Evolutionary conservation across 2,888 invertebrate species (phyloP), one percentile per base, ranked within the genome.

Genomic region (Dascillus cervinus): DNA sequence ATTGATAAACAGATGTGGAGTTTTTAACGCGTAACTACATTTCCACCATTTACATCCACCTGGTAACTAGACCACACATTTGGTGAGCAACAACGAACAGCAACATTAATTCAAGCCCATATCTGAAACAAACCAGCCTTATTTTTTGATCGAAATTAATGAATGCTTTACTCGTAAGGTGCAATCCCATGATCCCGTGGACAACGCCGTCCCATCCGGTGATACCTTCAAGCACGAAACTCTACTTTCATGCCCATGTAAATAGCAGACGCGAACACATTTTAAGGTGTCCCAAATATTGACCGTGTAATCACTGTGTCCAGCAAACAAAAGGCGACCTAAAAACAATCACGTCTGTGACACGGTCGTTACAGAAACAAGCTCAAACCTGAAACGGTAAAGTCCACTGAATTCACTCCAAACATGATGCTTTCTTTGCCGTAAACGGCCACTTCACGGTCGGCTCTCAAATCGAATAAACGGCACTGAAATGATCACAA

Each of bases 281-380:
- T 97, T 97, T 43, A 98, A 71, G 19, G 94, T 91, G 69, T 98
- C 98, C 98, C 98, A 98, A 17, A 95, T 87, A 67, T 95, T 92
- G 31, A 97, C 91, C 17, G 95, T 96, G 67, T 97, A 95, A 70
- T 98, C 98, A 64, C 94, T 91, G 70, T 98, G 97, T 35, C 96
- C 98, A 50, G 96, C 95, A 71, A 98, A 97, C 50, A 98, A 70
- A 43, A 98, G 71, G 10, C 98, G 85, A 11, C 91, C 86, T 82
- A 54, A 17, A 54, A 47, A 37, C 30, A 33, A 38, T 13, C 8
- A 34, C 11, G 34, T 25, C 26, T 29, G 22, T 15, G 3, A 13
- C 4, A 17, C 4, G 8, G n/a, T n/a, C n/a, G n/a, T n/a, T n/a
- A n/a, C n/a, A n/a, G n/a, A n/a, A 10, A 25, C 6, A 26, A 3